Evolutionary conservation across 2,797 vertebrate genomes (phyloP).

Genomic region (Crocodylus rhombifer): DNA sequence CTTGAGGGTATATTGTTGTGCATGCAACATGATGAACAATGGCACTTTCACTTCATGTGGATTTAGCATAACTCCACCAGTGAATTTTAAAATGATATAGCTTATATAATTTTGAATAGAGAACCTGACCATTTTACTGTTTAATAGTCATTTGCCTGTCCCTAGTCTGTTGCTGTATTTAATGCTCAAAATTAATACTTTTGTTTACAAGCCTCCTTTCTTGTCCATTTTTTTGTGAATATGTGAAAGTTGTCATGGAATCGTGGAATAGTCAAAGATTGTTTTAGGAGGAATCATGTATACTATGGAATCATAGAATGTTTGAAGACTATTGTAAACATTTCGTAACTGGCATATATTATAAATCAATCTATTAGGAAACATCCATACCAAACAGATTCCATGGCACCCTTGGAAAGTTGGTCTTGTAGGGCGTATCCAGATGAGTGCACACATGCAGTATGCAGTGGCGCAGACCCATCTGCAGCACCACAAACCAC

Average conservation of each 20-base stretch:
- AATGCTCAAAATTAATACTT: background rate
- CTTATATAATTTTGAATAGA: background rate
- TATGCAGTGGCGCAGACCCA: too few relatives aligned
- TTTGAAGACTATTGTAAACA: too few relatives aligned
- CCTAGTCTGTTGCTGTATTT: background rate
- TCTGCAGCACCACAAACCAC: too few relatives aligned
- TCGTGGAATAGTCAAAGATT: too few relatives aligned
- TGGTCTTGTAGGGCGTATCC: too few relatives aligned
- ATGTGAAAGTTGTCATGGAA: background rate
- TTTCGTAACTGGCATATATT: too few relatives aligned
- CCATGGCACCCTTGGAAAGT: too few relatives aligned
- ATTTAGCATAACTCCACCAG: background rate
- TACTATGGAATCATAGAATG: too few relatives aligned
- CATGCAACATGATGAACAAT: background rate
- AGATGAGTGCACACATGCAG: too few relatives aligned
- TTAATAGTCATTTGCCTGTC: background rate
- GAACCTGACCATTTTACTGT: background rate
- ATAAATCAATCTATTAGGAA: too few relatives aligned
- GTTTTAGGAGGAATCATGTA: too few relatives aligned
- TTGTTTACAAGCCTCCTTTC: background rate
- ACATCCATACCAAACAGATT: too few relatives aligned
- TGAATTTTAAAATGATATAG: background rate
- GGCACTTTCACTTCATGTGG: rapidly evolving
- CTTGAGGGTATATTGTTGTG: background rate
- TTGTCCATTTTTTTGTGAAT: background rate